A percentile compares a stretch with the other conserved stretches of the same genome.
These are phyloP conservation scores for Athalia circularis DNA, from an alignment of 2,888 invertebrate species.

Conservation along the genomic window DNA sequence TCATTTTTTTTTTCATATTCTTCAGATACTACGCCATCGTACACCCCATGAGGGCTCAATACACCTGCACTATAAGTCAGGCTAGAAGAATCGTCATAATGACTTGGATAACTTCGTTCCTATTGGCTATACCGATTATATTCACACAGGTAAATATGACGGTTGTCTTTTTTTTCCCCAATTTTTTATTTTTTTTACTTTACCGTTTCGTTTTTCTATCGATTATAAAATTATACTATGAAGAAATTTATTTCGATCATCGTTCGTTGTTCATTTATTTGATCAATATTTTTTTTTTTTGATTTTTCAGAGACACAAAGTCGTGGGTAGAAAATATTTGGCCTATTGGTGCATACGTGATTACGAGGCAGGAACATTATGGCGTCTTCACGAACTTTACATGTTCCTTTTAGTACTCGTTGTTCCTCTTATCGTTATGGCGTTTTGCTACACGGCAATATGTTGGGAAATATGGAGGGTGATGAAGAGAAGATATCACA, in stretches of 20 bases:
- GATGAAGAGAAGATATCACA: conserved; percentile 77
- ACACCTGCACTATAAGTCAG: conserved; percentile 81
- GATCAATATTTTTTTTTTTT: neutral
- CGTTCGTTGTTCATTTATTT: no score
- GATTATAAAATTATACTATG: neutral
- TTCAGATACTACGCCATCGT: conserved; percentile 83
- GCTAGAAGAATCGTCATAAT: conserved; percentile 78
- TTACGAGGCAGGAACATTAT: conserved; percentile 73
- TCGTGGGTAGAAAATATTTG: conserved; percentile 70
- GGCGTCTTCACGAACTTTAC: conserved; percentile 79
- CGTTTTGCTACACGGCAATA: conserved; percentile 80
- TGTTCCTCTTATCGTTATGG: conserved; percentile 80
- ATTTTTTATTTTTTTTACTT: neutral
- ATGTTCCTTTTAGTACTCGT: conserved; percentile 80
- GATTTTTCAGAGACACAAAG: conserved; percentile 71
- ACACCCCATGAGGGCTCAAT: conserved; percentile 82
- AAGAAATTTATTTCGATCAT: neutral
- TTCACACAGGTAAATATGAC: conserved; percentile 78
- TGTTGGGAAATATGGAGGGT: conserved; percentile 81
- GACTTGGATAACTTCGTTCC: conserved; percentile 79
- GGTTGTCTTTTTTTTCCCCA: neutral
- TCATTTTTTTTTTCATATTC: conserved; percentile 46
- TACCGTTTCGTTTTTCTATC: neutral
- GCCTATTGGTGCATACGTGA: conserved; percentile 79
- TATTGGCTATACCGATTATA: conserved; percentile 79